Evolutionary conservation across 2,888 invertebrate genomes (phyloP).

Genomic region (Ennomos fuscantarius): DNA sequence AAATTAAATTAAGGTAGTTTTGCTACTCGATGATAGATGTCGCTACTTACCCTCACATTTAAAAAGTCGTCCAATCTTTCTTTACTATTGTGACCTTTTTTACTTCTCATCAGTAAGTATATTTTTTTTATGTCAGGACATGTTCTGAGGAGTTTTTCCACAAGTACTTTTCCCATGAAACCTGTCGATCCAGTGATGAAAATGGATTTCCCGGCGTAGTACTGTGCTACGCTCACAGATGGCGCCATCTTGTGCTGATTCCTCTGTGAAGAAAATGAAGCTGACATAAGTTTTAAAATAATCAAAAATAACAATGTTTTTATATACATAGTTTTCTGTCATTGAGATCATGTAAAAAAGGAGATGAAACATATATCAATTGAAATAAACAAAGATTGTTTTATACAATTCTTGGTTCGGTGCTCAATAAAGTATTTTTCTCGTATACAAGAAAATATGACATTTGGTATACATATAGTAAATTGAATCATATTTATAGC

Average conservation of each 20-base stretch:
- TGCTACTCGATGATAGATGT: constrained; percentile 46
- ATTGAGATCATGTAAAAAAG: too few relatives aligned
- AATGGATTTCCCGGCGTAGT: constrained; percentile 85
- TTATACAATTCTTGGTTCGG: too few relatives aligned
- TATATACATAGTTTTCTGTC: too few relatives aligned
- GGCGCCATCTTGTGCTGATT: constrained; percentile 58
- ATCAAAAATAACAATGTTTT: too few relatives aligned
- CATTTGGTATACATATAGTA: too few relatives aligned
- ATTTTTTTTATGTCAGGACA: constrained; percentile 89
- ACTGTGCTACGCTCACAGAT: constrained; percentile 77
- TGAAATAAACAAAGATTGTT: too few relatives aligned
- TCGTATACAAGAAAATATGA: too few relatives aligned
- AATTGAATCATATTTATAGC: too few relatives aligned
- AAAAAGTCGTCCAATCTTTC: constrained; percentile 86
- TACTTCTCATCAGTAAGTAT: constrained; percentile 90
- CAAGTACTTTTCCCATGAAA: constrained; percentile 93
- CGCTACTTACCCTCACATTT: constrained; percentile 75
- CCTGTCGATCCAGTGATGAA: constrained; percentile 94
- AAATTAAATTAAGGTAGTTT: constrained; percentile 13
- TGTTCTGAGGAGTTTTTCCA: constrained; percentile 90
- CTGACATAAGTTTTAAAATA: too few relatives aligned
- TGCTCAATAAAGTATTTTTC: too few relatives aligned
- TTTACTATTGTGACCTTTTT: constrained; percentile 87
- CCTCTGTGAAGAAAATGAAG: constrained; percentile 32
- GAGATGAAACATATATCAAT: too few relatives aligned